A percentile compares a stretch with the other conserved stretches of the same genome.
Evolutionary conservation across 2,113 vertebrate genomes (phyloP).

Genomic region (Microtus richardsoni): DNA sequence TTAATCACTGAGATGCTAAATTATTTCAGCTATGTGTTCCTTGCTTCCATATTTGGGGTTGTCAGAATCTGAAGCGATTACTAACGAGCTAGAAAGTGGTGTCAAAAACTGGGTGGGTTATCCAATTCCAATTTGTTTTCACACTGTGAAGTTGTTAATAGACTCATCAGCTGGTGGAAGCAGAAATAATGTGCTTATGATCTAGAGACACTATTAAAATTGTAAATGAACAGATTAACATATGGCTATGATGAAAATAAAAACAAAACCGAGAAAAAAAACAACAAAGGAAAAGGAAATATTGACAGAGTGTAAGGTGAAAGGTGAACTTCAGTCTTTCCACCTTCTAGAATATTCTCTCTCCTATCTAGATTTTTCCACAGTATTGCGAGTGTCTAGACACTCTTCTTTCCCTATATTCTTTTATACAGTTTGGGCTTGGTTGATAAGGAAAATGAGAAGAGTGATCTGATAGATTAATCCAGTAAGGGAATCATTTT

Average conservation of each 20-base stretch:
- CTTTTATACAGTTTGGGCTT: not conserved
- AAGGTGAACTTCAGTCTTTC: not conserved
- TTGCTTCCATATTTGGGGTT: constrained; percentile 71
- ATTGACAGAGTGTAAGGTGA: constrained; percentile 6
- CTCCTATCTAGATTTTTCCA: constrained; percentile 33
- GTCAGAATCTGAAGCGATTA: constrained; percentile 61
- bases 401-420: not conserved
- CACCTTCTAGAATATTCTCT: constrained; percentile 16
- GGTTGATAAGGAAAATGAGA: constrained; percentile 57
- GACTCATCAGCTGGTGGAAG: constrained; percentile 64
- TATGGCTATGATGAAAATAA: constrained; percentile 58
- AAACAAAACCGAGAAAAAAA: constrained; percentile 27
- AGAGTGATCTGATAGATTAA: not conserved
- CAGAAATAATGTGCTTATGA: constrained; percentile 73
- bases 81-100: constrained; percentile 73
- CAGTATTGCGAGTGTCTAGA: not conserved
- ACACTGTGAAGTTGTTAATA: constrained; percentile 69
- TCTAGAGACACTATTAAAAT: constrained; percentile 69
- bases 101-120: constrained; percentile 69
- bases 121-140: constrained; percentile 72
- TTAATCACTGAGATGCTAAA: constrained; percentile 69
- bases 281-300: constrained; percentile 51
- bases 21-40: constrained; percentile 71
- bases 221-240: constrained; percentile 66
- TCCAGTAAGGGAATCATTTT: not conserved